Conservation (phyloP, 2,113 vertebrate species). For the Daphoenositta chrysoptera region DNA sequence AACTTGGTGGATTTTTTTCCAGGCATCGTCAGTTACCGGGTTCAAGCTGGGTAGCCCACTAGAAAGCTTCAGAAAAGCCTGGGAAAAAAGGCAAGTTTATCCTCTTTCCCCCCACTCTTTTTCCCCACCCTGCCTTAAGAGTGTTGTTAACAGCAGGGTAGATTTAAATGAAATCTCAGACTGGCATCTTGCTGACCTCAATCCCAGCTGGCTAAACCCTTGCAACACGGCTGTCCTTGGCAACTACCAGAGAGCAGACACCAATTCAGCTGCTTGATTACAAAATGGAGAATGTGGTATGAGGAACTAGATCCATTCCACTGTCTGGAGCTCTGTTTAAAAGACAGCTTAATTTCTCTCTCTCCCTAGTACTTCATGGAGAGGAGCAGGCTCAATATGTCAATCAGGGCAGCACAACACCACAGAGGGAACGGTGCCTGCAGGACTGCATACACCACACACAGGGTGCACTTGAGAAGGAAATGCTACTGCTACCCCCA, state of each 20-base stretch:
- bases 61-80: not conserved
- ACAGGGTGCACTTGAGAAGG: not conserved
- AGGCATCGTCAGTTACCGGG: not conserved
- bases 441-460: not conserved
- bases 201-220: not conserved
- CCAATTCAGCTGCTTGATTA: not conserved
- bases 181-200: constrained; percentile 1
- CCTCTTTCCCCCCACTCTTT: fast-evolving
- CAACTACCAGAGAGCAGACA: not conserved
- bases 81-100: not conserved
- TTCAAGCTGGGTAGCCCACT: not conserved
- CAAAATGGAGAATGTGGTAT: not conserved
- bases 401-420: not conserved
- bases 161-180: not conserved
- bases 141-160: not conserved
- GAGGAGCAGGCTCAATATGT: not conserved
- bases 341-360: not conserved
- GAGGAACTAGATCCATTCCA: not conserved
- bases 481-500: not conserved
- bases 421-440: not conserved
- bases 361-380: not conserved
- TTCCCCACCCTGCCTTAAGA: not conserved
- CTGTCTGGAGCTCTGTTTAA: not conserved
- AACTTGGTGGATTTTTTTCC: not conserved
- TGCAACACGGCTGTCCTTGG: not conserved